Evolutionary conservation across 1,140 invertebrate species (phyloP), one percentile per base, ranked within the genome.

Genomic region (Mamestra configurata): DNA sequence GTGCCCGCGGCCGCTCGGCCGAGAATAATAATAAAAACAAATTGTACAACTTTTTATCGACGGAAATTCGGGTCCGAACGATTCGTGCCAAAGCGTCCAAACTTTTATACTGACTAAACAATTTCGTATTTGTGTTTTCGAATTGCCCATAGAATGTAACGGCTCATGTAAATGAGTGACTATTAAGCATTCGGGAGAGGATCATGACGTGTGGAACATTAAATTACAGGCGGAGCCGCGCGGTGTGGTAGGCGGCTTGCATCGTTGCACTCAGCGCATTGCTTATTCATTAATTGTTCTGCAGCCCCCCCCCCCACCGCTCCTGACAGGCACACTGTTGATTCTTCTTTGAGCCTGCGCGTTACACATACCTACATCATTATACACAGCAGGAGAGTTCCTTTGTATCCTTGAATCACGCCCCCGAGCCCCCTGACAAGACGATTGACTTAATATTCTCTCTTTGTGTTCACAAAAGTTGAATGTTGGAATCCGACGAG

Each of bases 41-140:
- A 46, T 3, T 46, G 43, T 46, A 46, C 43, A 46, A 46, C 43
- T 46, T 46, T 46, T 46, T 46, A 46, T 46, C 43, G 43, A 46
- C 43, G 43, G 43, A 18, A 55, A 22, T 15, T 55, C 51, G 51
- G 51, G 51, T 55, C 20, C 51, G 51, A 55, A 55, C 18, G 51
- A 55, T 55, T 22, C 4, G 18, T 11, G 51, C 18, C 51, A 18
- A 55, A 22, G 51, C 43, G 43, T 46, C 43, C 43, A 46, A 46
- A 46, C 43, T 46, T 31, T 15, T 46, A 46, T 46, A 46, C 15
- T 46, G 11, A 46, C 11, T 46, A 46, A 46, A 46, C 43, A 46
- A 46, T 46, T 15, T 46, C 43, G 43, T 15, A 46, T 46, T 46
- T 15, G 43, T 46, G 11, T 11, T 10, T 5, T 1, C 27, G 27